These are phyloP conservation scores for Perca flavescens DNA, from an alignment of 2,113 vertebrate genomes.

Conservation along the genomic window DNA sequence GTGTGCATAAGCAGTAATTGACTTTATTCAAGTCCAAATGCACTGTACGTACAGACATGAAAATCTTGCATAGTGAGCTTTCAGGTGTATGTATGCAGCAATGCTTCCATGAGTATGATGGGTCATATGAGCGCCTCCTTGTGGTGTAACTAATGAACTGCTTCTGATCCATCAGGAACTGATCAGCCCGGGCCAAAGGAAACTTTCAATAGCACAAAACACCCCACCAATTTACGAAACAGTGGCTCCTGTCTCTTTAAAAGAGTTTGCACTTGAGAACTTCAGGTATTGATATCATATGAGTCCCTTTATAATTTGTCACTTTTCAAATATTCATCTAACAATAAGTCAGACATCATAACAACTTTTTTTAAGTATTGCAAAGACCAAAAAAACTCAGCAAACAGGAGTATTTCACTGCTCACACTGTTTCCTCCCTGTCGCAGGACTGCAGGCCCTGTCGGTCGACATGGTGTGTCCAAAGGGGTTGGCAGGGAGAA, in stretches of 20 bases:
- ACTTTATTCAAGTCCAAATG: background rate
- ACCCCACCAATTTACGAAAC: constrained; percentile 48
- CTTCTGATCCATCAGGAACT: constrained; percentile 82
- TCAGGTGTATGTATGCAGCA: background rate
- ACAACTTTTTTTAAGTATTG: background rate
- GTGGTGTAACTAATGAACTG: constrained; percentile 38
- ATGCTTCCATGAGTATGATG: background rate
- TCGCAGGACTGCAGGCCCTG: constrained; percentile 82
- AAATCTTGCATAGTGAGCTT: background rate
- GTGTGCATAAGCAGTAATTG: background rate
- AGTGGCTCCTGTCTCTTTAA: constrained; percentile 87
- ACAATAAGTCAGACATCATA: background rate
- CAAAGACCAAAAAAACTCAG: background rate
- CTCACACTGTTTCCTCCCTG: background rate
- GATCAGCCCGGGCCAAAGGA: constrained; percentile 86
- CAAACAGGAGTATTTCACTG: no score
- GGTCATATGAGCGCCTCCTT: background rate
- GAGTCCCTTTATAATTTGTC: background rate
- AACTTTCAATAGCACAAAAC: background rate
- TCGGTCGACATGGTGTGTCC: constrained; percentile 75
- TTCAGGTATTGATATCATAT: constrained; percentile 87
- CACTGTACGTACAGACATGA: background rate
- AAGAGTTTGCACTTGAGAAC: constrained; percentile 90
- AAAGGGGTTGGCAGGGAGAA: constrained; percentile 78
- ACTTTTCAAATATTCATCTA: background rate